Conservation (phyloP, 2,888 invertebrate species). For the Andrena haemorrhoa region DNA sequence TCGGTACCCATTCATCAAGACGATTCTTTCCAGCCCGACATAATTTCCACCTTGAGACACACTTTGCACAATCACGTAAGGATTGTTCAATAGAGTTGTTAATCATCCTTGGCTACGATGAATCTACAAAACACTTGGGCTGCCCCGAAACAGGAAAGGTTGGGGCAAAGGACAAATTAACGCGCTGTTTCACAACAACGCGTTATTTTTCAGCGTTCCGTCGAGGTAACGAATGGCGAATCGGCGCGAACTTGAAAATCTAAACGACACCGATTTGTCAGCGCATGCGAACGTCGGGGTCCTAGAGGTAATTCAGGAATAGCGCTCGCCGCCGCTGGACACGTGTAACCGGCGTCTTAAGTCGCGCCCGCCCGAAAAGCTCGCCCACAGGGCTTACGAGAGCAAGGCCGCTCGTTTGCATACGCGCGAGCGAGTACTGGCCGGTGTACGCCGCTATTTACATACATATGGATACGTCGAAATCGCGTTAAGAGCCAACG, state of each 20-base stretch:
- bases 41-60: not conserved
- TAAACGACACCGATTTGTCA: conserved; percentile 44
- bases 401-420: conserved; percentile 63
- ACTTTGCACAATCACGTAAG: not conserved
- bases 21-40: conserved; percentile 18
- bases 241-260: conserved; percentile 7
- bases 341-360: conserved; percentile 45
- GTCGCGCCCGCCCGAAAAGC: conserved; percentile 46
- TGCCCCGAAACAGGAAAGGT: too few species aligned
- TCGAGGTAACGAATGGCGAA: conserved; percentile 26
- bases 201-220: conserved; percentile 4
- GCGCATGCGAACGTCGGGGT: conserved; percentile 15
- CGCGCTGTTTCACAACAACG: not conserved
- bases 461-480: conserved; percentile 76
- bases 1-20: not conserved
- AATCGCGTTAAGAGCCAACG: conserved; percentile 69
- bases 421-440: conserved; percentile 29
- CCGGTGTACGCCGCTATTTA: conserved; percentile 66
- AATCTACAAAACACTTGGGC: not conserved
- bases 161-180: not conserved
- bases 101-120: not conserved
- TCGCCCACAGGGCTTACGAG: conserved; percentile 40
- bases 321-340: conserved; percentile 27
- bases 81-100: not conserved
- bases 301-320: conserved; percentile 40